Evolutionary conservation across 1,140 invertebrate genomes (phyloP).

Genomic region (Artemia franciscana): DNA sequence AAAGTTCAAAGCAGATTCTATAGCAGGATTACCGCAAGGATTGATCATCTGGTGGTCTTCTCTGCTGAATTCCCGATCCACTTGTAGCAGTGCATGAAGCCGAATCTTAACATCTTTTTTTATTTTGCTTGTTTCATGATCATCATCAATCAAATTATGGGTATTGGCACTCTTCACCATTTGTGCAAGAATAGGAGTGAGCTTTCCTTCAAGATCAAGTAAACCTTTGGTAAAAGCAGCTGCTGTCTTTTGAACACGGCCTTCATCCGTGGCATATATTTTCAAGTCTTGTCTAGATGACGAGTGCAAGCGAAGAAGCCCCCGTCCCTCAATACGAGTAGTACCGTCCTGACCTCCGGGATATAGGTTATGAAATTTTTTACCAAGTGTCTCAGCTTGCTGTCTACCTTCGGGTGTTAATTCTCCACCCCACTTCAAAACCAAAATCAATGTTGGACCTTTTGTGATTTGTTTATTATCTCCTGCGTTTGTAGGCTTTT

Average conservation of each 20-base stretch:
- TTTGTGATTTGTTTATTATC: constrained; percentile 72
- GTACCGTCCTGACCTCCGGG: too few relatives aligned
- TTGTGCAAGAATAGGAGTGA: constrained; percentile 93
- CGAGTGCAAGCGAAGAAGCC: constrained; percentile 74
- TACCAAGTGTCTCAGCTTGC: constrained; percentile 87
- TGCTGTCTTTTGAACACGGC: constrained; percentile 95
- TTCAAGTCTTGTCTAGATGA: constrained; percentile 97
- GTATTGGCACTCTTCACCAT: constrained; percentile 79
- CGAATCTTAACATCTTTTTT: constrained; percentile 44
- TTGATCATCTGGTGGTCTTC: constrained; percentile 69
- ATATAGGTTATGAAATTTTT: constrained; percentile 97
- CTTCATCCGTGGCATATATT: constrained; percentile 97
- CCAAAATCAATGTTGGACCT: constrained; percentile 76
- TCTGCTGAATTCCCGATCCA: constrained; percentile 60
- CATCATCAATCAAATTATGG: too few relatives aligned
- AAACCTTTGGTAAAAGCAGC: constrained; percentile 96
- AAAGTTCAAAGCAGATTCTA: constrained; percentile 69
- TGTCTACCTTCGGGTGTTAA: constrained; percentile 87
- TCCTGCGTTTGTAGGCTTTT: constrained; percentile 68
- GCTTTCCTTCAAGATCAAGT: constrained; percentile 82
- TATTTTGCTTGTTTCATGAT: too few relatives aligned
- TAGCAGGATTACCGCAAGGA: constrained; percentile 61
- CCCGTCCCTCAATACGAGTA: constrained; percentile 39
- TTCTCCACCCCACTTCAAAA: constrained; percentile 98
- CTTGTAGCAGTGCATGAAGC: constrained; percentile 70